Percentiles rank a stretch among this genome's conserved stretches.
phyloP scores from a whole-genome alignment of 2,113 vertebrate species.

The Hoplias malabaricus region DNA sequence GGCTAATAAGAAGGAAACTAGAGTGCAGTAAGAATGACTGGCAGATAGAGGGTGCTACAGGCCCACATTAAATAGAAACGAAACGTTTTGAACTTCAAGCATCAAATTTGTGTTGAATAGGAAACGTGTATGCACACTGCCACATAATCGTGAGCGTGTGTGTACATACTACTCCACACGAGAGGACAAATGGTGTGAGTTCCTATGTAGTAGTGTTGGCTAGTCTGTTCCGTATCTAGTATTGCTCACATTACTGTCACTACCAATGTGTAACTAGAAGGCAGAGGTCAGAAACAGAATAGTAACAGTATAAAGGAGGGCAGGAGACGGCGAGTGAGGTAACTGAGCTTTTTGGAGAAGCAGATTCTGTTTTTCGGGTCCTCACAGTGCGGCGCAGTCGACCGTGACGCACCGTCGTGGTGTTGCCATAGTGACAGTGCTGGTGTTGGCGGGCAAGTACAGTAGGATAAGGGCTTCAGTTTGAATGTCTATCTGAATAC shows the following conservation, averaged over 20 bases:
- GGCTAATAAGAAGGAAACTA: background rate
- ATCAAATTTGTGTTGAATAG: background rate
- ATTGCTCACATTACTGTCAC: background rate
- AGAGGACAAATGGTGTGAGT: background rate
- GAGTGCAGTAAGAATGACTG: conserved; percentile 8
- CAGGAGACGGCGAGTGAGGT: conserved; percentile 3
- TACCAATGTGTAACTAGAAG: background rate
- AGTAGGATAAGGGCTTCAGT: conserved; percentile 39
- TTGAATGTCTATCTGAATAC: conserved; percentile 66
- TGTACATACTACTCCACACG: background rate
- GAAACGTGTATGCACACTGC: background rate
- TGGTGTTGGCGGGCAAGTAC: conserved; percentile 46
- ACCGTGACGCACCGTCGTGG: conserved; percentile 35
- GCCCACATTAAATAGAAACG: background rate
- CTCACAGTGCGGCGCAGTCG: conserved; percentile 56
- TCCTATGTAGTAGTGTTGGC: conserved; percentile 31
- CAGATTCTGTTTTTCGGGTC: conserved; percentile 24
- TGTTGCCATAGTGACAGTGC: conserved; percentile 51
- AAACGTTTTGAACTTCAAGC: background rate
- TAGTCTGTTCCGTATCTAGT: background rate
- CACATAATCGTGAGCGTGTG: background rate
- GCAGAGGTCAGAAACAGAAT: background rate
- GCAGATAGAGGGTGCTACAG: conserved; percentile 22
- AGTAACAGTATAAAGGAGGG: background rate
- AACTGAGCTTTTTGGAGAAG: conserved; percentile 10